Percentiles rank a stretch among this genome's conserved stretches.
Conservation (phyloP, 2,888 invertebrate genomes). For the Phrixothrix hirtus region DNA sequence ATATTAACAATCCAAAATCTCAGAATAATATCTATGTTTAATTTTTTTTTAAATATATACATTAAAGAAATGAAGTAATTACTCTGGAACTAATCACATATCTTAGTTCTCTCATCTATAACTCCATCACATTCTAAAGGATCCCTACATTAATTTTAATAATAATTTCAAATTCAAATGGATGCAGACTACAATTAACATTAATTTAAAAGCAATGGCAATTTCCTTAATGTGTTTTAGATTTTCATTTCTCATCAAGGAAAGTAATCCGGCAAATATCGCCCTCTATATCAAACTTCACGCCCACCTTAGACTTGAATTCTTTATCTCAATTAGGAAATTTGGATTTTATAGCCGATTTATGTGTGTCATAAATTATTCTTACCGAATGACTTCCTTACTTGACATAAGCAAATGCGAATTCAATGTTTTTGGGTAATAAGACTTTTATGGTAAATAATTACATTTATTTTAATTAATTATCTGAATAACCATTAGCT, state of each 20-base stretch:
- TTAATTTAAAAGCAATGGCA: constrained; percentile 56
- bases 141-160: constrained; percentile 42
- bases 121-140: constrained; percentile 28
- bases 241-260: constrained; percentile 57
- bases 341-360: constrained; percentile 53
- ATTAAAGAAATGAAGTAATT: constrained; percentile 30
- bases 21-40: too few species aligned
- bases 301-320: constrained; percentile 52
- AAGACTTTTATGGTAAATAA: too few species aligned
- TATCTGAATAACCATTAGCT: too few species aligned
- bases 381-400: constrained; percentile 15
- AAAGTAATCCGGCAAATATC: constrained; percentile 54
- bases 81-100: too few species aligned
- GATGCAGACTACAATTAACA: constrained; percentile 53
- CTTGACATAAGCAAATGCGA: constrained; percentile 19
- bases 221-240: constrained; percentile 57
- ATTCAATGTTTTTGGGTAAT: constrained; percentile 13
- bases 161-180: constrained; percentile 50
- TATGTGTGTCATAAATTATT: constrained; percentile 27
- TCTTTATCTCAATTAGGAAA: constrained; percentile 53
- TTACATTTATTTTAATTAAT: too few species aligned
- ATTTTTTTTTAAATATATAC: too few species aligned
- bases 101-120: constrained; percentile 24
- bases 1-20: too few species aligned
- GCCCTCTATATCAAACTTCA: constrained; percentile 55